A percentile compares a stretch with the other conserved stretches of the same genome.
phyloP scores from a whole-genome alignment of 2,797 vertebrate genomes.

The Pantherophis alleghaniensis region DNA sequence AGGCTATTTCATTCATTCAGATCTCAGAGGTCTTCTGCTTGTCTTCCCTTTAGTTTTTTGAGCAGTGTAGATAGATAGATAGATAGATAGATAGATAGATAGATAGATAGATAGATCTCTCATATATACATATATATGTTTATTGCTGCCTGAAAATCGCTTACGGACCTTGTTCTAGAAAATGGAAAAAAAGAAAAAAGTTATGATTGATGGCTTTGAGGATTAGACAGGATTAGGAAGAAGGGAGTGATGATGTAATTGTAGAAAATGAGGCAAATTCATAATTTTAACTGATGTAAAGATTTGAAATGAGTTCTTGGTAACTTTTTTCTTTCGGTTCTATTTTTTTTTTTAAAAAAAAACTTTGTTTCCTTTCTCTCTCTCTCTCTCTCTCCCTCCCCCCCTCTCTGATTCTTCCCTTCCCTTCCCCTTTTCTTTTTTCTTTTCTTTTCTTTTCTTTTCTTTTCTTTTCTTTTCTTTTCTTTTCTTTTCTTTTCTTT shows the following conservation, averaged over 20 bases:
- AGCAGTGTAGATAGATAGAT: too few species aligned
- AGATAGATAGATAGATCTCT: too few species aligned
- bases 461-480: too few species aligned
- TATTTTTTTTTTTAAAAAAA: not conserved
- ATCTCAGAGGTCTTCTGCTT: too few species aligned
- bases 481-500: too few species aligned
- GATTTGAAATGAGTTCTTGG: rapidly evolving
- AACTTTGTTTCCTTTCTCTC: not conserved
- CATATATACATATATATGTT: too few species aligned
- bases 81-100: too few species aligned
- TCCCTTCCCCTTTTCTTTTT: too few species aligned
- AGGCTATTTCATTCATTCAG: too few species aligned
- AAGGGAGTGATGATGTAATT: not conserved
- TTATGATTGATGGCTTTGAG: not conserved
- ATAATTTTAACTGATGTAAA: not conserved
- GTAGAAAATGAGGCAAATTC: not conserved
- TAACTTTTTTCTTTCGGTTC: not conserved
- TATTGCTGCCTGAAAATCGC: not conserved
- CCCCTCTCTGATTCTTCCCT: rapidly evolving
- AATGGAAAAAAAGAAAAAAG: not conserved
- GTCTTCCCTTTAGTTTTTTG: too few species aligned
- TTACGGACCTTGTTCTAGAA: not conserved
- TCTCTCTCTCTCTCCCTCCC: not conserved
- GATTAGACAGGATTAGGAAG: not conserved
- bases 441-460: too few species aligned